Base-by-base conservation (phyloP, 2,113 vertebrate species). In the Stercorarius parasiticus region DNA sequence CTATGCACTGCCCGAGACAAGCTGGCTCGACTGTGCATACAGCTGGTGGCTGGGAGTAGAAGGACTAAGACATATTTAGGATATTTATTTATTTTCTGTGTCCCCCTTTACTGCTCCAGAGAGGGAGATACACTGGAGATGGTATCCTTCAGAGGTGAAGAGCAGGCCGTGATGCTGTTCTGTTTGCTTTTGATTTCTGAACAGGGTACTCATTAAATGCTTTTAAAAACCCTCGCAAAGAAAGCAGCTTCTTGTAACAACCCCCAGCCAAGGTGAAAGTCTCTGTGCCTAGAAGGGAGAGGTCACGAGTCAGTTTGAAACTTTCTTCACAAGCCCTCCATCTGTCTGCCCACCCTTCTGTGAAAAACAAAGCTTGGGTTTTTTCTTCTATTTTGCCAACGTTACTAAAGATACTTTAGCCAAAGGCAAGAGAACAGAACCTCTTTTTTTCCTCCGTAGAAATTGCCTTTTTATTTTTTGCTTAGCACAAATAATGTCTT, bases 21-120 rank as follows among this genome's bases (percentile, higher is more conserved):
- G 8, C n/a, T 82, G 32, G 32, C 26, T 43, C 1, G 1, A 2
- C 29, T 56, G 14, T 34, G 29, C 34, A 10, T 5, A 3, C 10
- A 50, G 26, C 14, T 82, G 34, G 11, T 81, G 43, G 20, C 30
- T 23, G 22, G 27, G 40, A 5, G 4, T 22, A 50, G 25, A 8
- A 15, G 34, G 36, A n/a, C 20, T 55, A 20, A 23, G 2, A 58
- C 34, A 22, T 82, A 77, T 38, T 85, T 43, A 34, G 22, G 32
- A 5, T 78, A 17, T 88, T 82, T 65, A 12, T 86, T 66, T 79
- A 7, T 56, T 80, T 69, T 45, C 25, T 66, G 0, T 58, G 40
- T 12, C 36, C 7, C 14, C 5, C 26, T 65, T 80, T 29, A 11
- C 30, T 45, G 49, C 47, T 67, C 22, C 40, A 25, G n/a, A 40